A percentile compares a stretch with the other conserved stretches of the same genome.
Conservation (phyloP, 2,113 vertebrate species). For the Bubo blakistoni region DNA sequence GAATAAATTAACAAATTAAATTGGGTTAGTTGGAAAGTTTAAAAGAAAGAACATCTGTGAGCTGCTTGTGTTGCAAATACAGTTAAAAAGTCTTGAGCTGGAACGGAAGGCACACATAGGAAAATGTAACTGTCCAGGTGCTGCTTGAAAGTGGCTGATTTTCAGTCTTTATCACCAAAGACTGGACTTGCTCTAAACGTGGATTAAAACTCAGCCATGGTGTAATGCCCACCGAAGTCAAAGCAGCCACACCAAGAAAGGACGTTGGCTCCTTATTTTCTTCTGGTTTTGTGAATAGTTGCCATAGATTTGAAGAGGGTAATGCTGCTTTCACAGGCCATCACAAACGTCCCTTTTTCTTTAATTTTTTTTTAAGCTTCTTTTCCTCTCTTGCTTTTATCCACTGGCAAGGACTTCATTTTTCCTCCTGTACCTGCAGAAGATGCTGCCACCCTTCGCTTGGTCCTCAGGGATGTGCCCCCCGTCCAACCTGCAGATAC, state of each 20-base stretch:
- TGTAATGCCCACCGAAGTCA: background rate
- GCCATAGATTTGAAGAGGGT: background rate
- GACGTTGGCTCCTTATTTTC: background rate
- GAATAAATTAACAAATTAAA: constrained; percentile 73
- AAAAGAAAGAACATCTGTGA: background rate
- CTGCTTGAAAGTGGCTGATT: background rate
- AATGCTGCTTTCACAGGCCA: accelerated
- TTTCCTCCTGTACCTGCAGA: background rate
- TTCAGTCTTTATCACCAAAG: background rate
- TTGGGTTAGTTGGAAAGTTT: constrained; percentile 34
- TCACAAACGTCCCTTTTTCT: background rate
- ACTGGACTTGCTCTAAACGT: background rate
- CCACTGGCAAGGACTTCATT: too few relatives aligned
- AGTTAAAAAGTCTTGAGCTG: background rate
- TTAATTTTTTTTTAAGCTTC: background rate
- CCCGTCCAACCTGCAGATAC: accelerated
- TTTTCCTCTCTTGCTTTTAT: background rate
- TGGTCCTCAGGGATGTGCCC: accelerated
- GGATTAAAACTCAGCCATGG: background rate
- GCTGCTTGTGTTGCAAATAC: background rate
- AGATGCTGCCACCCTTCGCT: background rate
- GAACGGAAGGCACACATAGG: background rate
- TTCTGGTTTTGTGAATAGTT: background rate
- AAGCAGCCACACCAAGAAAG: background rate
- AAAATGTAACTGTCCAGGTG: background rate